Base-by-base conservation (phyloP, 2,888 invertebrate genomes). In the Alentia gelatinosa region DNA sequence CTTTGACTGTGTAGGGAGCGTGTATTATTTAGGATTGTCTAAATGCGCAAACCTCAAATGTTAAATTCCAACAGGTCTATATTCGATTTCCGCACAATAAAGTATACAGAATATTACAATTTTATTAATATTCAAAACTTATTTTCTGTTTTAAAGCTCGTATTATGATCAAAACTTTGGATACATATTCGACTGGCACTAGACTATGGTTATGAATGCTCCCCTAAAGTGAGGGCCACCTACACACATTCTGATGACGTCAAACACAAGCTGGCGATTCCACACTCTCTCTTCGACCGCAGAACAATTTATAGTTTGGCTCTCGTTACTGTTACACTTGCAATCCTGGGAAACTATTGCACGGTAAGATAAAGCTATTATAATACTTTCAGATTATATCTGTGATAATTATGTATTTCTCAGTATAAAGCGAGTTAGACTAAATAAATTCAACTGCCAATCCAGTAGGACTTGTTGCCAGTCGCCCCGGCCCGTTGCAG, bases 281-380 rank as follows among this genome's bases (percentile, higher is more conserved):
- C 35, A 7, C 5, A 5, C 9, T 30, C 9, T 1, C 9, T 75
- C 7, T 75, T 9, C 35, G 75, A 30, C 9, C 30, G 33, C n/a
- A 9, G 1, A 75, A 75, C 75, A 30, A 3, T 35, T 1, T 23
- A 33, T 12, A 75, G 33, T 75, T 75, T 75, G 35, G 30, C 33
- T 26, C 9, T 75, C 35, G 75, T 75, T 5, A 35, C 75, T 12
- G 5, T 75, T 15, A 12, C 35, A 75, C 4, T 30, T 9, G 75
- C 75, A 75, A 75, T 75, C 35, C 75, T 75, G 75, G 35, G 35
- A 75, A 75, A 75, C 33, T 75, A 75, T n/a, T 35, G 35, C 35
- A 75, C 75, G 75, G 75, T 75, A 75, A 75, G 75, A 33, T n/a
- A n/a, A n/a, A n/a, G n/a, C 9, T 47, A 47, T 7, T 12, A 47